Conservation (phyloP, 2,888 invertebrate species). For the Dicycla oo region DNA sequence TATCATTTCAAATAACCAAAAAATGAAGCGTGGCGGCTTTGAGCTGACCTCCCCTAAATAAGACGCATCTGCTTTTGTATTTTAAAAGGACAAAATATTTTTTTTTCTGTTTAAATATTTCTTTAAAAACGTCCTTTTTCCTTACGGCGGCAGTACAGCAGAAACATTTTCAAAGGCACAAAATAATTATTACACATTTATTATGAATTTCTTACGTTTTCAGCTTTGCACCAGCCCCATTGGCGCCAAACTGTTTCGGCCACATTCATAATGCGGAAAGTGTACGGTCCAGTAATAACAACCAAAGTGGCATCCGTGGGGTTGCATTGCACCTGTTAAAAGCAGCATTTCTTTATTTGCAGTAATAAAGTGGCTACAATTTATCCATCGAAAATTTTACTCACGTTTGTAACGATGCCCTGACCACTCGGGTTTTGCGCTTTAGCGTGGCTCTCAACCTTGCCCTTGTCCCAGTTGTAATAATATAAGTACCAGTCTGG, state of each 20-base stretch:
- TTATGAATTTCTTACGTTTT: slow-evolving; percentile 85
- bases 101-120: too few relatives aligned
- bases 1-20: too few relatives aligned
- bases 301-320: slow-evolving; percentile 94
- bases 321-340: slow-evolving; percentile 93
- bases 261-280: slow-evolving; percentile 94
- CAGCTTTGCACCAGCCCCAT: slow-evolving; percentile 96
- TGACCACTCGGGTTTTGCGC: slow-evolving; percentile 93
- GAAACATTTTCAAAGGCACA: background rate
- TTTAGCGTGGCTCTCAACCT: slow-evolving; percentile 94
- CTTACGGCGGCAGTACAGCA: too few relatives aligned
- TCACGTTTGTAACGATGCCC: slow-evolving; percentile 90
- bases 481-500: slow-evolving; percentile 96
- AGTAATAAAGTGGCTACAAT: background rate
- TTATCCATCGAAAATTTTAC: slow-evolving; percentile 34
- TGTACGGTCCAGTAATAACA: slow-evolving; percentile 91
- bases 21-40: too few relatives aligned
- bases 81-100: too few relatives aligned
- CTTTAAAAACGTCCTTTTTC: too few relatives aligned
- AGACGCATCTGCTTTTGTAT: too few relatives aligned
- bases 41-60: too few relatives aligned
- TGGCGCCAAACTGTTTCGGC: slow-evolving; percentile 95
- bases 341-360: background rate
- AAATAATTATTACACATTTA: background rate
- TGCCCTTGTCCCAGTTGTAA: slow-evolving; percentile 95